phyloP scores from a whole-genome alignment of 2,888 invertebrate species.

The Sipha maydis region DNA sequence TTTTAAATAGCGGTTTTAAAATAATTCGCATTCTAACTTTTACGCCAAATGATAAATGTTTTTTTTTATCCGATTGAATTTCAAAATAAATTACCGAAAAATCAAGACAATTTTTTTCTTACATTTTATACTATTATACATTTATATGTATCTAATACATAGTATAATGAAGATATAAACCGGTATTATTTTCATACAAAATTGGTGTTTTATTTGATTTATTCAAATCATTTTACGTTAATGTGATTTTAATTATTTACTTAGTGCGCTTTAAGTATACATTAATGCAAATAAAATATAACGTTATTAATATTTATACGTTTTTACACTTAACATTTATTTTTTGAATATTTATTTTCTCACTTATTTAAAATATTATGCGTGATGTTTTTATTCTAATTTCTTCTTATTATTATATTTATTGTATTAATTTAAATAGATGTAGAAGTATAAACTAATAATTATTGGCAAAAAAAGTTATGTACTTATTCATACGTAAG shows the following conservation, averaged over 20 bases:
- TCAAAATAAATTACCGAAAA: constrained; percentile 10
- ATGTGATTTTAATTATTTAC: background rate
- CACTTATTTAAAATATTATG: too few relatives aligned
- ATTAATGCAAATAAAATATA: too few relatives aligned
- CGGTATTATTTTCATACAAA: background rate
- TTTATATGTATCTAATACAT: background rate
- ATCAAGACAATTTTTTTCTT: constrained; percentile 1
- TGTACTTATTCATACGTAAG: too few relatives aligned
- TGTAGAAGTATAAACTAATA: too few relatives aligned
- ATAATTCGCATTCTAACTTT: constrained; percentile 1
- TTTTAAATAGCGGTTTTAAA: constrained; percentile 8
- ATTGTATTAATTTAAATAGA: too few relatives aligned
- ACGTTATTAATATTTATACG: too few relatives aligned
- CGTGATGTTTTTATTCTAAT: too few relatives aligned
- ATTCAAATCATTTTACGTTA: background rate
- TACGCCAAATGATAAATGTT: background rate
- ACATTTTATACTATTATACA: background rate
- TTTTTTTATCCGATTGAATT: constrained; percentile 17
- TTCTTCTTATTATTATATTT: too few relatives aligned
- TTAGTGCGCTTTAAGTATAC: too few relatives aligned
- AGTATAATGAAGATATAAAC: background rate
- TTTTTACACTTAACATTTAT: too few relatives aligned
- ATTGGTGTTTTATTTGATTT: background rate
- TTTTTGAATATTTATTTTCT: too few relatives aligned
- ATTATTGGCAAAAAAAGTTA: too few relatives aligned